Evolutionary conservation across 2,113 vertebrate genomes (phyloP), one percentile per base, ranked within the genome.

Genomic region (Myiagra hebetior): DNA sequence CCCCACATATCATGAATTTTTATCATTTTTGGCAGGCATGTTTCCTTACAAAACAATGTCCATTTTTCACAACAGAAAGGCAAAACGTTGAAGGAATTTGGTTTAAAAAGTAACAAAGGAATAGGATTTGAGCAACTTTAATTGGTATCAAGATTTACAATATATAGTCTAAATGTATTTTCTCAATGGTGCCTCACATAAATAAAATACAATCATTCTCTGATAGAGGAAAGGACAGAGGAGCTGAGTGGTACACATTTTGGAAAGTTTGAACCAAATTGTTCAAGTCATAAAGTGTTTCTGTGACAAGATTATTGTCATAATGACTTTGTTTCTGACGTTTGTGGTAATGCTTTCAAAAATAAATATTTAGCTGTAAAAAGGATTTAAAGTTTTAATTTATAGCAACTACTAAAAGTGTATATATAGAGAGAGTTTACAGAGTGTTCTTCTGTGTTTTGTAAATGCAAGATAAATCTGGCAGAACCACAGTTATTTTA

Each of bases 361-460:
- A 95, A 83, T 82, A 96, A 96, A 87, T 87, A 91, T 63, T 91
- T 93, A 90, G 44, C 60, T 93, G 37, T 95, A 70, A 91, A 94
- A 91, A 87, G 41, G 33, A 82, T 23, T 73, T 79, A 76, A 3
- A 76, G 68, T 87, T 91, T 85, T 91, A 95, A 83, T 91, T 94
- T 80, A 59, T 57, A 70, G 42, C 42, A 50, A 9, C 62, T 85
- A 33, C 63, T 89, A 33, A 20, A 90, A 88, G 7, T 37, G 10
- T 67, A 21, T 85, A 41, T 65, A 16, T 35, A 74, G 30, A 46
- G 30, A 63, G 52, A 72, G 55, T 56, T 28, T 53, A 56, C 70
- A 59, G 33, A 50, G 7, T 33, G 47, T 70, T 88, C 20, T 72
- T 89, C n/a, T 90, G 20, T 23, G 16, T 65, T 87, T 31, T 83